Evolutionary conservation across 2,113 vertebrate genomes (phyloP).

Genomic region (Charina bottae): DNA sequence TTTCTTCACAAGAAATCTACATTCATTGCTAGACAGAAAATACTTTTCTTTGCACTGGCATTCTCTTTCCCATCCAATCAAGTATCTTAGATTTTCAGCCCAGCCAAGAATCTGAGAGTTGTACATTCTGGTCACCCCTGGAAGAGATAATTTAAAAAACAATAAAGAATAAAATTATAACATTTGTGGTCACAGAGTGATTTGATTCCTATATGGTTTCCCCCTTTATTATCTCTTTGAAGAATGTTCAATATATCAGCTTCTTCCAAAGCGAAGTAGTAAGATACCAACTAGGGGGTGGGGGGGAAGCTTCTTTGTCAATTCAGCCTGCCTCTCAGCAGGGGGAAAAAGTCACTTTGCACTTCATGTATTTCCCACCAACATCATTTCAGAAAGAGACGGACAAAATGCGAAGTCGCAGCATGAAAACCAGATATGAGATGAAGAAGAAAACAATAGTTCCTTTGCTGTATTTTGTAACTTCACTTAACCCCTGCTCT

Average conservation of each 20-base stretch:
- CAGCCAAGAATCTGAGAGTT: background rate
- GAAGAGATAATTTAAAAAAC: conserved; percentile 14
- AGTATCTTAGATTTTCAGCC: background rate
- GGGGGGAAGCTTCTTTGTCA: conserved; percentile 65
- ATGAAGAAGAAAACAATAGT: conserved; percentile 65
- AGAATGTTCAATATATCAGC: conserved; percentile 43
- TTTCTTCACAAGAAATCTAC: background rate
- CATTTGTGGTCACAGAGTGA: conserved; percentile 15
- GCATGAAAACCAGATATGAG: conserved; percentile 69
- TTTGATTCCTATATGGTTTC: conserved; percentile 45
- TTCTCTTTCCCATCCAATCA: conserved; percentile 38
- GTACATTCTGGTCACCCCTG: background rate
- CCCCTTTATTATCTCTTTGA: conserved; percentile 47
- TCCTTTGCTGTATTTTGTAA: conserved; percentile 50
- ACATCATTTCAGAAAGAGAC: conserved; percentile 76
- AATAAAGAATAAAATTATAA: conserved; percentile 25
- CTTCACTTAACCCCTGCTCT: conserved; percentile 41
- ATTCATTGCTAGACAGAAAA: conserved; percentile 10
- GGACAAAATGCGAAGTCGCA: conserved; percentile 69
- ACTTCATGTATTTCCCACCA: conserved; percentile 74
- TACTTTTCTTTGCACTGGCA: conserved; percentile 31
- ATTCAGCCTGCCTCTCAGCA: conserved; percentile 72
- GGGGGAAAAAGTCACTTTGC: conserved; percentile 76
- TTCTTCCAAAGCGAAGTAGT: conserved; percentile 56
- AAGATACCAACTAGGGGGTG: conserved; percentile 41